Evolutionary conservation across 2,113 vertebrate species (phyloP).

Genomic region (Toxotes jaculatrix): DNA sequence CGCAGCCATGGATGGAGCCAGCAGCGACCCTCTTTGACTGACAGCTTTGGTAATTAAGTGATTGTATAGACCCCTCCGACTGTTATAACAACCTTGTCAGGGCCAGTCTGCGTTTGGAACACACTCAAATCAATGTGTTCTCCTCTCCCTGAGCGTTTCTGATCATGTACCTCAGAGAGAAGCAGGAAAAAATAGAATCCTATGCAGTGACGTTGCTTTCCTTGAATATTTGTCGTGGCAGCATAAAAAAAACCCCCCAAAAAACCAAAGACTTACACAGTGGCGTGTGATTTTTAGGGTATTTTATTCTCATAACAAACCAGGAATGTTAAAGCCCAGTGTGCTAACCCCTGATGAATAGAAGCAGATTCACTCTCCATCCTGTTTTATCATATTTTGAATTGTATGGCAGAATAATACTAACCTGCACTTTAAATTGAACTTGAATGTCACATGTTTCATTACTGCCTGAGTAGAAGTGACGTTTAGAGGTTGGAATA

Average conservation of each 20-base stretch:
- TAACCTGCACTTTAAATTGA: conserved; percentile 77
- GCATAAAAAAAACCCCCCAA: not conserved
- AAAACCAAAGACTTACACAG: conserved; percentile 7
- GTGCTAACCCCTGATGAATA: not conserved
- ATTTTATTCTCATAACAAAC: conserved; percentile 47
- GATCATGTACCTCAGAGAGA: conserved; percentile 80
- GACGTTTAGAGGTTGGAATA: conserved; percentile 66
- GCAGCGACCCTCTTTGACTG: conserved; percentile 91
- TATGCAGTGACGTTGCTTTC: conserved; percentile 17
- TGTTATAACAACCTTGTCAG: conserved; percentile 98
- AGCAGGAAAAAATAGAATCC: conserved; percentile 60
- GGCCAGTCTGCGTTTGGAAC: conserved; percentile 93
- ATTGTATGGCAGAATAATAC: conserved; percentile 66
- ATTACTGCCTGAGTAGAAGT: conserved; percentile 71
- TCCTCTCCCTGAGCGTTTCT: conserved; percentile 88
- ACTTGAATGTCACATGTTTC: conserved; percentile 84
- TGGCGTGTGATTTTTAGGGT: conserved; percentile 10
- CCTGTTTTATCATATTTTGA: conserved; percentile 59
- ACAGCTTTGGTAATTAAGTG: conserved; percentile 99
- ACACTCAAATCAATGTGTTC: conserved; percentile 93
- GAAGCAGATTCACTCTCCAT: conserved; percentile 36
- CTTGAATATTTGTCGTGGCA: conserved; percentile 36
- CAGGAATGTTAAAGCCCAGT: conserved; percentile 1
- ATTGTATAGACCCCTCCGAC: conserved; percentile 94
- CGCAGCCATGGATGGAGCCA: conserved; percentile 87